A percentile compares a stretch with the other conserved stretches of the same genome.
phyloP scores from a whole-genome alignment of 1,140 invertebrate species.

The Sycobia sp. region DNA sequence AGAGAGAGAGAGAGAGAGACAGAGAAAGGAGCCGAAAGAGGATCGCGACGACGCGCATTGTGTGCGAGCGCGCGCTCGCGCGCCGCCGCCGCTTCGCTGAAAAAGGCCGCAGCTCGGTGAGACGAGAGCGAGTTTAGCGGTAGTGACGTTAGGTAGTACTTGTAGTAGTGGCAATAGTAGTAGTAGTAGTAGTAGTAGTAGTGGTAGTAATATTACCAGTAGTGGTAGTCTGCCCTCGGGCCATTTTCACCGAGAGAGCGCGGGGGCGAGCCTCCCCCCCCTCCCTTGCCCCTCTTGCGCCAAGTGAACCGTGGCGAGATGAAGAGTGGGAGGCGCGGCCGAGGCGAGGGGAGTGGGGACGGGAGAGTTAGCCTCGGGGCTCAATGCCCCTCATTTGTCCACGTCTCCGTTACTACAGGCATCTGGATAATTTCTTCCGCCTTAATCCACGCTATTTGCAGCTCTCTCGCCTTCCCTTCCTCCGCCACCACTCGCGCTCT shows the following conservation, averaged over 20 bases:
- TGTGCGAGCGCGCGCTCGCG: too few relatives aligned
- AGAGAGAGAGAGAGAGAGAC: too few relatives aligned
- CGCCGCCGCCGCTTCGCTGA: conserved; percentile 11
- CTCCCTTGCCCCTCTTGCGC: not conserved
- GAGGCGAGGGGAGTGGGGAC: too few relatives aligned
- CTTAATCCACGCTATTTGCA: conserved; percentile 42
- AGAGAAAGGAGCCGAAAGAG: too few relatives aligned
- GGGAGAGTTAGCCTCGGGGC: conserved; percentile 18
- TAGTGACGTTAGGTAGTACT: too few relatives aligned
- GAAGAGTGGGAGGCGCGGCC: not conserved
- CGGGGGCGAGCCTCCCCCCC: not conserved
- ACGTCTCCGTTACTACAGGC: conserved; percentile 36
- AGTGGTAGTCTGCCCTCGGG: not conserved
- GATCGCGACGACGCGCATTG: not conserved
- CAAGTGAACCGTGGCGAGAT: not conserved
- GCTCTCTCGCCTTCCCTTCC: conserved; percentile 3
- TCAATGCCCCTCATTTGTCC: conserved; percentile 45
- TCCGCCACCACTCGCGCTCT: not conserved
- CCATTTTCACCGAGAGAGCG: conserved; percentile 18
- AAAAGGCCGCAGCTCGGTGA: conserved; percentile 20
- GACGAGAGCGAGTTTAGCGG: not conserved
- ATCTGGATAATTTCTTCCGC: conserved; percentile 48
- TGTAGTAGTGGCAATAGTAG: too few relatives aligned
- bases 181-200: too few relatives aligned
- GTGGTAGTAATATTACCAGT: too few relatives aligned